These are phyloP conservation scores for Erynnis tages DNA, from an alignment of 2,888 invertebrate genomes.

Conservation along the genomic window DNA sequence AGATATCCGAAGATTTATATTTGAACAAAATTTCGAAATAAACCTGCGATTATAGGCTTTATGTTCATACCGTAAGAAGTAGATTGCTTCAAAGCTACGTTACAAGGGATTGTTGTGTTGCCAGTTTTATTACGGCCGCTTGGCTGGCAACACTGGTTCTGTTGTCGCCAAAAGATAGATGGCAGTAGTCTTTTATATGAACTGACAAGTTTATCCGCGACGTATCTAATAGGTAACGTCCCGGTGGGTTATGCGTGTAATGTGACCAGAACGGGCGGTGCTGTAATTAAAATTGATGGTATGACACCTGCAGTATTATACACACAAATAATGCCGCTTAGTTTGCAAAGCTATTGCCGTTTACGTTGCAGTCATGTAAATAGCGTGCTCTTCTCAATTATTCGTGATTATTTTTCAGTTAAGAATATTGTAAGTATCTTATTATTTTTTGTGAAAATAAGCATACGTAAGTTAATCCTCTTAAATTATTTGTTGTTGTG, in stretches of 20 bases:
- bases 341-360: no score
- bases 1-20: conserved; percentile 39
- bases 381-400: no score
- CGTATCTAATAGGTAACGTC: conserved; percentile 29
- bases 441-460: no score
- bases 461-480: no score
- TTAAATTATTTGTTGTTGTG: no score
- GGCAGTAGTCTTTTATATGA: conserved; percentile 50
- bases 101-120: conserved; percentile 25
- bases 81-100: conserved; percentile 16
- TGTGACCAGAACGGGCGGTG: background rate
- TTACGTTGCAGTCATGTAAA: no score
- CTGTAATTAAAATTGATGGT: background rate
- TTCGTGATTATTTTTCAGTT: no score
- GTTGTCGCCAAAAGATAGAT: conserved; percentile 72
- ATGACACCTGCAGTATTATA: background rate
- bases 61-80: conserved; percentile 17
- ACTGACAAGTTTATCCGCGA: conserved; percentile 61
- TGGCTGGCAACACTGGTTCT: conserved; percentile 57
- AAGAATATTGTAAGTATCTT: no score
- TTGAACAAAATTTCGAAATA: conserved; percentile 2
- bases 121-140: conserved; percentile 48
- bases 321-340: no score
- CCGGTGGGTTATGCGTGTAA: background rate
- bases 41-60: conserved; percentile 5